Percentiles rank a stretch among this genome's conserved stretches.
Evolutionary conservation across 2,888 invertebrate genomes (phyloP).

Genomic region (Lacanobia wlatinum): DNA sequence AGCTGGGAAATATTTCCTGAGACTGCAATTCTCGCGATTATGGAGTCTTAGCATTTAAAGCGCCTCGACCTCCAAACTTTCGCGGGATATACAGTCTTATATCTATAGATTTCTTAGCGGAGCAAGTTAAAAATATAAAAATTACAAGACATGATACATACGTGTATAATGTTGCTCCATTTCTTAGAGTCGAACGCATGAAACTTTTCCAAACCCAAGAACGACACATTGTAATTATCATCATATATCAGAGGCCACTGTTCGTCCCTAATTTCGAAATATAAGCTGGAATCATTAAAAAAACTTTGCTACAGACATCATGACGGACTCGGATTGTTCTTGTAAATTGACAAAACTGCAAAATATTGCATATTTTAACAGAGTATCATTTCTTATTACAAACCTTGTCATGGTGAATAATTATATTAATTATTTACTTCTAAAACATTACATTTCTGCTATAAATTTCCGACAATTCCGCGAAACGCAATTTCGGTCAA

Average conservation of each 20-base stretch:
- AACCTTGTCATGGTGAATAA: constrained; percentile 70
- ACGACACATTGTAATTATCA: constrained; percentile 94
- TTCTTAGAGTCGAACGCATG: constrained; percentile 97
- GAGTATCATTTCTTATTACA: constrained; percentile 11
- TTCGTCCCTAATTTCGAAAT: constrained; percentile 89
- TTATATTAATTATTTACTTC: constrained; percentile 30
- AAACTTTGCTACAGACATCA: constrained; percentile 19
- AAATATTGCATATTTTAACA: background rate
- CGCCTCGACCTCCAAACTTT: no score
- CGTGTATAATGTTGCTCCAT: constrained; percentile 95
- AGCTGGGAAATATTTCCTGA: no score
- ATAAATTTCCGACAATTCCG: constrained; percentile 42
- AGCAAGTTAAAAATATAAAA: background rate
- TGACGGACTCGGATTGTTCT: background rate
- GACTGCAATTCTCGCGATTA: no score
- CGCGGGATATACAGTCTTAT: no score
- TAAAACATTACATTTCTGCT: constrained; percentile 34
- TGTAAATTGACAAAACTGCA: background rate
- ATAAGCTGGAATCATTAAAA: constrained; percentile 79
- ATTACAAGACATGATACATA: constrained; percentile 66
- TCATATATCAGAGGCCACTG: constrained; percentile 96
- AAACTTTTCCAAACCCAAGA: constrained; percentile 95
- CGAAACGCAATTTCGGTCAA: constrained; percentile 61
- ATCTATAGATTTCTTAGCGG: background rate
- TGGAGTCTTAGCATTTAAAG: no score